Percentiles rank a stretch among this genome's conserved stretches.
phyloP scores from a whole-genome alignment of 2,797 vertebrate genomes.

The Chaetophractus vellerosus region DNA sequence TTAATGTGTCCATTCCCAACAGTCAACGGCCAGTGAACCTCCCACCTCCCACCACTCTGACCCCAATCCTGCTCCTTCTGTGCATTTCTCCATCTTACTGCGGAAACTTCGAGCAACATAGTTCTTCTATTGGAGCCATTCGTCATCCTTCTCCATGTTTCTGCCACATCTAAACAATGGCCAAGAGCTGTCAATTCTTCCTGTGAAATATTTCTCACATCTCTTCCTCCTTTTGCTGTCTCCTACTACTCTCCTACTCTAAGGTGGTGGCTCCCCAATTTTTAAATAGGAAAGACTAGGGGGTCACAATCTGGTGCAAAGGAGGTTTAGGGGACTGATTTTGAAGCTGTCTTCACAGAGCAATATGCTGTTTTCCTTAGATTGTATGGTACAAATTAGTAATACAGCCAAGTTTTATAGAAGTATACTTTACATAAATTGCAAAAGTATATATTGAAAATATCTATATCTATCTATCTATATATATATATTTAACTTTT shows the following conservation, averaged over 20 bases:
- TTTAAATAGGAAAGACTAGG: background rate
- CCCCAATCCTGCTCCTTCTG: background rate
- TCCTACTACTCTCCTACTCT: background rate
- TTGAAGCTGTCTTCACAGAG: background rate
- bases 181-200: background rate
- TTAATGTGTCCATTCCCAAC: background rate
- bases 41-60: background rate
- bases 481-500: background rate
- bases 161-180: background rate
- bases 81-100: background rate
- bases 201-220: background rate
- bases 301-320: background rate
- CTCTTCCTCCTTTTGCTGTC: background rate
- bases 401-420: background rate
- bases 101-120: background rate
- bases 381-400: background rate
- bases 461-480: background rate
- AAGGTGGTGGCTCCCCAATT: background rate
- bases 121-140: background rate
- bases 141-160: background rate
- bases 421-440: background rate
- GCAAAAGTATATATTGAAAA: background rate
- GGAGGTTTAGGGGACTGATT: background rate
- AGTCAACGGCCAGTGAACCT: background rate
- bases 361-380: constrained; percentile 31